Percentiles rank a stretch among this genome's conserved stretches.
Evolutionary conservation across 2,113 vertebrate genomes (phyloP).

Genomic region (Bubo scandiacus): DNA sequence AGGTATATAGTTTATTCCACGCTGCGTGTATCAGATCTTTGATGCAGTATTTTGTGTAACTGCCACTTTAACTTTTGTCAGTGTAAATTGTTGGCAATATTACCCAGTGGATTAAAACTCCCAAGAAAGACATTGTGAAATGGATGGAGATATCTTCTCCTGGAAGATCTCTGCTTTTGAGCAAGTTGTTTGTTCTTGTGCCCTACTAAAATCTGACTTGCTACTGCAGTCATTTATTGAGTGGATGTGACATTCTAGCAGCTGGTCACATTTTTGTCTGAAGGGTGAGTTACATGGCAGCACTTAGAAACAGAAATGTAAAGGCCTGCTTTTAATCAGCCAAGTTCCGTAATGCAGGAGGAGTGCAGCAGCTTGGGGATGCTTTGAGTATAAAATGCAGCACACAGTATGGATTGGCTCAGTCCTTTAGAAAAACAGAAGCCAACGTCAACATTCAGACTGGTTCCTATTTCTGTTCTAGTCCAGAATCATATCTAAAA

Average conservation of each 20-base stretch:
- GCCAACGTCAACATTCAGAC: background rate
- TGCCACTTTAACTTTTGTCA: slow-evolving; percentile 28
- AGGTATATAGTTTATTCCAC: background rate
- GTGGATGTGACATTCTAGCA: background rate
- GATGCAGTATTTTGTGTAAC: background rate
- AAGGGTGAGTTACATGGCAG: background rate
- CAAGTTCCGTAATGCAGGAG: background rate
- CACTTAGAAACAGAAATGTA: background rate
- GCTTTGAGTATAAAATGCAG: background rate
- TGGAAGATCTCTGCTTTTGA: slow-evolving; percentile 2
- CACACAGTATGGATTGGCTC: background rate
- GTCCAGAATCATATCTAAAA: background rate
- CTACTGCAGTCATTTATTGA: background rate
- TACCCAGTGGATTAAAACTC: background rate
- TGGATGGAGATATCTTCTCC: background rate
- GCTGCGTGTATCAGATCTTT: background rate
- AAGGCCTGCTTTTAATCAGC: background rate
- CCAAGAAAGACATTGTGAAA: background rate
- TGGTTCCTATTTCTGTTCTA: background rate
- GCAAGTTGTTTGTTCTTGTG: background rate
- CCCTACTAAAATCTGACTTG: background rate
- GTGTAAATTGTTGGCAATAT: background rate
- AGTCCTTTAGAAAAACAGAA: background rate
- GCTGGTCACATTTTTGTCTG: background rate
- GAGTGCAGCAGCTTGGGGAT: background rate